A percentile compares a stretch with the other conserved stretches of the same genome.
Conservation (phyloP, 2,888 invertebrate genomes). For the Polydrusus cervinus region DNA sequence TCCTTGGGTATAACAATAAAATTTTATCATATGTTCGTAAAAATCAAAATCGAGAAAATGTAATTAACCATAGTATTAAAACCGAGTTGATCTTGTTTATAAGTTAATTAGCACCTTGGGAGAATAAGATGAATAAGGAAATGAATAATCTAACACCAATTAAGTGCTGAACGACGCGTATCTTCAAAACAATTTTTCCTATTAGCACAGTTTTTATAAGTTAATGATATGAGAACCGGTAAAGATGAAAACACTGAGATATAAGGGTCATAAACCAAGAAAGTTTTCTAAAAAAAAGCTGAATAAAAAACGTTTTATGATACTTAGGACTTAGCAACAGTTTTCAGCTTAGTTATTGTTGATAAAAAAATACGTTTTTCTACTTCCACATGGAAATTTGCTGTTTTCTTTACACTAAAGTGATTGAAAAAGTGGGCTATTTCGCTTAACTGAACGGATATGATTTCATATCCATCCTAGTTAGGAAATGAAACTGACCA, state of each 20-base stretch:
- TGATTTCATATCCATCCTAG: too few relatives aligned
- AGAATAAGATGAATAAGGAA: neutral
- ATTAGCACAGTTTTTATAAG: neutral
- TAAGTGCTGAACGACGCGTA: neutral
- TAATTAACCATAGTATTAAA: constrained; percentile 4
- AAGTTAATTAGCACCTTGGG: constrained; percentile 19
- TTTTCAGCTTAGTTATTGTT: too few relatives aligned
- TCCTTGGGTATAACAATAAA: constrained; percentile 23
- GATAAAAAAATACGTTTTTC: too few relatives aligned
- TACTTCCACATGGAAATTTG: too few relatives aligned
- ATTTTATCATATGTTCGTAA: constrained; percentile 20
- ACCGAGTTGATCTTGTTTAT: constrained; percentile 16
- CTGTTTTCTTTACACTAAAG: too few relatives aligned
- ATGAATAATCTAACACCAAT: neutral
- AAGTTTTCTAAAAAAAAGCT: too few relatives aligned
- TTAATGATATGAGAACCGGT: neutral
- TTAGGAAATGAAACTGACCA: too few relatives aligned
- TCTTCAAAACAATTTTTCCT: neutral
- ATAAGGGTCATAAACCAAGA: too few relatives aligned
- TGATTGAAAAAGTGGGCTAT: too few relatives aligned
- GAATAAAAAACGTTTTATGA: too few relatives aligned
- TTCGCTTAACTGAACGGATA: too few relatives aligned
- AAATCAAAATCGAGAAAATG: neutral
- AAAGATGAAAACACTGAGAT: neutral
- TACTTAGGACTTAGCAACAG: too few relatives aligned